Evolutionary conservation across 2,113 vertebrate genomes (phyloP), one percentile per base, ranked within the genome.

Genomic region (Seriola rivoliana): DNA sequence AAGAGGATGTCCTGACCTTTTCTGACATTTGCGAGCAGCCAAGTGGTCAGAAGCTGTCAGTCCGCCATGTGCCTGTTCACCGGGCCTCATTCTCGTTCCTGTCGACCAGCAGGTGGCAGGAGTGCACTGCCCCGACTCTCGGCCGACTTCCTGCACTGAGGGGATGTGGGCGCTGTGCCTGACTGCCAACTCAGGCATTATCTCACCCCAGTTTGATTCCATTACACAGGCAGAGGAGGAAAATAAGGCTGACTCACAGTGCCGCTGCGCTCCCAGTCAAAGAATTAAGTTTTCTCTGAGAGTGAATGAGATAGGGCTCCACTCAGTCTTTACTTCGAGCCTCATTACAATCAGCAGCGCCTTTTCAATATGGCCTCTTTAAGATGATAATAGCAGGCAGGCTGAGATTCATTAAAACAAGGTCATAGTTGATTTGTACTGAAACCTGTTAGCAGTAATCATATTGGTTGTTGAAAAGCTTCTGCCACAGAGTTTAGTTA

Each of bases 41-140:
- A 25, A 55, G 83, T 2, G 36, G 14, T 62, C 38, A 8, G 23
- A 36, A 80, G 58, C 52, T n/a, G 32, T 55, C 57, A 32, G n/a
- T 64, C 68, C 40, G 63, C 65, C n/a, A 0, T 5, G 21, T 0
- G 23, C 46, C 64, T 23, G 19, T 0, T 46, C 55, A 3, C 36
- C 12, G 8, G 7, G 58, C 44, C 32, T 57, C 23, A 9, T 0
- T 9, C 23, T 40, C 9, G 0, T 50, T 29, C 29, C 19, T 5
- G 11, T 57, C n/a, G 0, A 2, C 94, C 94, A 92, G 84, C 87
- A 92, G 94, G 60, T 84, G 93, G 88, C 85, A 86, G 82, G 10
- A 85, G 58, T 4, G 58, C 54, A 32, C 71, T n/a, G 42, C 59
- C 13, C 12, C 13, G 38, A 11, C 3, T 1, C 9, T 17, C 1